A percentile compares a stretch with the other conserved stretches of the same genome.
These are phyloP conservation scores for Halictus quadricinctus DNA, from an alignment of 2,888 invertebrate genomes.

Conservation along the genomic window DNA sequence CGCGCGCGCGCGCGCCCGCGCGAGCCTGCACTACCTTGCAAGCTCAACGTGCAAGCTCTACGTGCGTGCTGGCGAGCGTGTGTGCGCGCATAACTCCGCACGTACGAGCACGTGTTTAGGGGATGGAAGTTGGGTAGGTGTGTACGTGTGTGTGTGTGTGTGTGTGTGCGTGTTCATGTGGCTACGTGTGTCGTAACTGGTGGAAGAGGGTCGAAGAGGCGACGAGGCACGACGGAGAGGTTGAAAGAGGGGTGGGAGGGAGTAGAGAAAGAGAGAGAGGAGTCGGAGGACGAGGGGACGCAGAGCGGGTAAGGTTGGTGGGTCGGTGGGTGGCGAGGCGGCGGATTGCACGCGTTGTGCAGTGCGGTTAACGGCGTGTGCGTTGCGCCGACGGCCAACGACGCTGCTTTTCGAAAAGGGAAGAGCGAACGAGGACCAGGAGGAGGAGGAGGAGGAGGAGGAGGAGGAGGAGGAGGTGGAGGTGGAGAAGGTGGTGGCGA, in stretches of 20 bases:
- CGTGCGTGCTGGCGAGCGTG: conserved; percentile 55
- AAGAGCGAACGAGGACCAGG: conserved; percentile 71
- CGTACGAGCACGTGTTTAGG: conserved; percentile 45
- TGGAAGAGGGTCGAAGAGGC: conserved; percentile 68
- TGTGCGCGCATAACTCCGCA: conserved; percentile 24
- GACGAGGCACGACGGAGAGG: conserved; percentile 47
- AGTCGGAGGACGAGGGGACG: conserved; percentile 51
- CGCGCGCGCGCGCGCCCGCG: not conserved
- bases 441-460: conserved; percentile 55
- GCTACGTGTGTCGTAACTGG: conserved; percentile 64
- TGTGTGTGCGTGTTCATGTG: not conserved
- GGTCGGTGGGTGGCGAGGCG: conserved; percentile 66
- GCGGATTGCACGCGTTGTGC: conserved; percentile 79
- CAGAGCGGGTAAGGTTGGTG: conserved; percentile 46
- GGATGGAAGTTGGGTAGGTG: conserved; percentile 45
- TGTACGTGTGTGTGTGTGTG: conserved; percentile 29
- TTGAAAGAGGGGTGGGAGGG: conserved; percentile 23
- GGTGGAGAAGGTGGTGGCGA: conserved; percentile 48
- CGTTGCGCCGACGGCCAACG: conserved; percentile 80
- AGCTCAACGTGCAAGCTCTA: conserved; percentile 33
- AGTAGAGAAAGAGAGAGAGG: not conserved
- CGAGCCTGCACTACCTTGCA: not conserved
- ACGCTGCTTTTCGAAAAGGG: conserved; percentile 75
- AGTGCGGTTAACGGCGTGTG: conserved; percentile 80
- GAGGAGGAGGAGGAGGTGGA: conserved; percentile 59